Evolutionary conservation across 2,797 vertebrate genomes (phyloP), one percentile per base, ranked within the genome.

Genomic region (Sebastes glaucus): DNA sequence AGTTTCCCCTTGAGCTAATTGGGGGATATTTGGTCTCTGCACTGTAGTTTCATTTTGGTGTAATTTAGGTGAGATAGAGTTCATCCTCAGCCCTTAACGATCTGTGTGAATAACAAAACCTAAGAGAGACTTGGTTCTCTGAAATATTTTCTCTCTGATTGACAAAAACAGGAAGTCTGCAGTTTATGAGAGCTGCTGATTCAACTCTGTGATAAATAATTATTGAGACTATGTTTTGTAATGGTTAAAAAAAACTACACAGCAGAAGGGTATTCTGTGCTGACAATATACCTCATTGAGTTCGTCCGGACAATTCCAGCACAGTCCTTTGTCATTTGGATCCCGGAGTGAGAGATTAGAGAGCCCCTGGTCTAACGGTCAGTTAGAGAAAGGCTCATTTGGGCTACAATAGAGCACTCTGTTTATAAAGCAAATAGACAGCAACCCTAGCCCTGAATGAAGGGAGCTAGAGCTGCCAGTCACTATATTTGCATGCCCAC

Each of bases 401-500:
- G 32, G 33, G 20, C n/a, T 6, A 69, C 77, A 77, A 67, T 77
- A 42, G 66, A 83, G 63, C 59, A 16, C 65, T 42, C 11, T 79
- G 88, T 86, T 87, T 89, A 82, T 77, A 71, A 77, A 87, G 80
- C 74, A 84, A 84, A 87, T 46, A 84, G 76, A 80, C 56, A 61
- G 68, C 56, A 85, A 72, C 30, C 38, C 49, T 62, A 56, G 33
- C 28, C 73, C 65, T 77, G 74, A 65, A 64, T 80, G 71, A 77
- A 63, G 28, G 52, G 52, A 83, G 35, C 28, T 46, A 71, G 60
- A 74, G 53, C 71, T 64, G 77, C 73, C 87, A 78, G 56, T 81
- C 81, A 61, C 52, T 65, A 25, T 0, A 6, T 73, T 70, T 42
- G 59, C 61, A 71, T 32, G 8, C 32, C 20, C 5, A 11, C 61